phyloP scores from a whole-genome alignment of 1,140 invertebrate species.

The Pachyrhynchus sulphureomaculatus region DNA sequence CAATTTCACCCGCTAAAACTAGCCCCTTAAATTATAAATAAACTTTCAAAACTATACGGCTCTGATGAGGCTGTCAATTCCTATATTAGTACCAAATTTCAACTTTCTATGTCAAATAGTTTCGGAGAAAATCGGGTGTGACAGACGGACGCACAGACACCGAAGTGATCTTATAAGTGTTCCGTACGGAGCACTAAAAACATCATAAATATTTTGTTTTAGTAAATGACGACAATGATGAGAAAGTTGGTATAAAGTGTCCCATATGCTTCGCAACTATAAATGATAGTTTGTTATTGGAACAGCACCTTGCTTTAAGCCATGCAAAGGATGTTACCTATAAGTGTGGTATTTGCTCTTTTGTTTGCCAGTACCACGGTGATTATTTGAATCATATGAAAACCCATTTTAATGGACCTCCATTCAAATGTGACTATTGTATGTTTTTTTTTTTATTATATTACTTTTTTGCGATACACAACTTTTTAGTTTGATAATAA shows the following conservation, averaged over 20 bases:
- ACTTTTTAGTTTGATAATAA: too few species aligned
- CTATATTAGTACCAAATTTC: too few species aligned
- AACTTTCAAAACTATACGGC: too few species aligned
- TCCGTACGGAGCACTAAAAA: too few species aligned
- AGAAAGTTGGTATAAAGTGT: conserved; percentile 53
- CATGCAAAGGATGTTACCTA: conserved; percentile 63
- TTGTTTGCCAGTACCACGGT: conserved; percentile 64
- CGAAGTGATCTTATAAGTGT: too few species aligned
- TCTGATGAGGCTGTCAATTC: too few species aligned
- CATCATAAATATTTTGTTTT: too few species aligned
- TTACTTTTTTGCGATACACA: conserved; percentile 4
- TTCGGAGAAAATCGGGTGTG: too few species aligned
- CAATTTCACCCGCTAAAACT: too few species aligned
- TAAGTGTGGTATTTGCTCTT: conserved; percentile 64
- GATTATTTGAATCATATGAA: conserved; percentile 68
- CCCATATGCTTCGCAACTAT: conserved; percentile 57
- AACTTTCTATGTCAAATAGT: too few species aligned
- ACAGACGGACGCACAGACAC: too few species aligned
- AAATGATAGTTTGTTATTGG: conserved; percentile 53
- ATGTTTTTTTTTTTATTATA: conserved; percentile 36
- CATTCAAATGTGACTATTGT: conserved; percentile 65
- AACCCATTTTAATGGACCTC: conserved; percentile 63
- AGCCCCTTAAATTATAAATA: too few species aligned
- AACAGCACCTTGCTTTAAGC: conserved; percentile 56
- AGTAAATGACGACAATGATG: conserved; percentile 40